Conservation (phyloP, 2,888 invertebrate genomes). For the Neoscelio sp. region DNA sequence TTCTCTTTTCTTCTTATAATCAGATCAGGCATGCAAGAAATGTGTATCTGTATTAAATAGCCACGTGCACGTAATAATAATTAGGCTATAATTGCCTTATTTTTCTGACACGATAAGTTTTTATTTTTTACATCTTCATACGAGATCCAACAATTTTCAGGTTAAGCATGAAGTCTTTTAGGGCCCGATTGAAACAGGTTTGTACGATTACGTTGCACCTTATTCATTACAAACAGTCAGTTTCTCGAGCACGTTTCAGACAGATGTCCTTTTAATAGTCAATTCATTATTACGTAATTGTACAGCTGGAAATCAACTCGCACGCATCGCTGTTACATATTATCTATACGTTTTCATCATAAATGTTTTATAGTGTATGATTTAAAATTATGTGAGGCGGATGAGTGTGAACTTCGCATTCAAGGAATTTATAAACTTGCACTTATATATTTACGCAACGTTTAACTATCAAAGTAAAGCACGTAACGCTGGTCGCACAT, state of each 20-base stretch:
- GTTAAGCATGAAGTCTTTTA: slow-evolving; percentile 4
- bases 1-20: neutral
- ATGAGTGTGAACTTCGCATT: slow-evolving; percentile 14
- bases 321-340: slow-evolving; percentile 12
- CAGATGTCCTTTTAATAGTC: slow-evolving; percentile 14
- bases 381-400: slow-evolving; percentile 10
- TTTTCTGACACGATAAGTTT: neutral
- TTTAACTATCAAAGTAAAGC: slow-evolving; percentile 15
- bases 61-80: neutral
- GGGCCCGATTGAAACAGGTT: slow-evolving; percentile 10
- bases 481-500: slow-evolving; percentile 14
- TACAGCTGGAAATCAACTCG: neutral
- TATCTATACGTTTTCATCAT: slow-evolving; percentile 13
- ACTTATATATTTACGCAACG: slow-evolving; percentile 20
- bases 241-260: slow-evolving; percentile 6
- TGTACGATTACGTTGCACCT: slow-evolving; percentile 6
- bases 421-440: slow-evolving; percentile 16
- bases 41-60: neutral
- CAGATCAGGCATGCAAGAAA: neutral
- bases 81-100: neutral
- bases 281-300: slow-evolving; percentile 20
- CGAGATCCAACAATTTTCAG: neutral
- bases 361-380: slow-evolving; percentile 2
- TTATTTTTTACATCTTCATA: neutral
- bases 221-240: slow-evolving; percentile 6